Evolutionary conservation across 1,140 invertebrate species (phyloP).

Genomic region (Drosophila grimshawi): DNA sequence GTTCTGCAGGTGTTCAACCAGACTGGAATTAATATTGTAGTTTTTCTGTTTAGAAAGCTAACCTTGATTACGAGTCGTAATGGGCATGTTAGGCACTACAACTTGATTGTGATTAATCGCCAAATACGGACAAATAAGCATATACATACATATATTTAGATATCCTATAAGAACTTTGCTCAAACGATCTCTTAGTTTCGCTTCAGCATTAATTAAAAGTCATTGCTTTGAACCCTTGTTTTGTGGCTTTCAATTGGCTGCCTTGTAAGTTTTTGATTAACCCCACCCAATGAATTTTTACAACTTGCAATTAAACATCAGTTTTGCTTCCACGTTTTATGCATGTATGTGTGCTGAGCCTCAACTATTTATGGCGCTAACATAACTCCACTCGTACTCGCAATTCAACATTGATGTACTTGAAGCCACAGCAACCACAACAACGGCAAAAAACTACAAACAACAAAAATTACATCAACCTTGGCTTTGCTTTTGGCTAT

Average conservation of each 20-base stretch:
- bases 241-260: constrained; percentile 15
- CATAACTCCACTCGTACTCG: constrained; percentile 33
- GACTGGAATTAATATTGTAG: neutral
- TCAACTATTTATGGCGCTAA: constrained; percentile 57
- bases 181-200: neutral
- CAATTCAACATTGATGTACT: constrained; percentile 26
- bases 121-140: neutral
- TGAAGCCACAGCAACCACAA: constrained; percentile 26
- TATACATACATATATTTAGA: neutral
- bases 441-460: constrained; percentile 23
- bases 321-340: constrained; percentile 14
- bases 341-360: neutral
- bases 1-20: constrained; percentile 41
- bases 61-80: constrained; percentile 17
- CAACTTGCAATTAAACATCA: constrained; percentile 51
- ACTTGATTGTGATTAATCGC: constrained; percentile 36
- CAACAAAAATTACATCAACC: constrained; percentile 40
- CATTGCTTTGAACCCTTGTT: constrained; percentile 8
- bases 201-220: constrained; percentile 10
- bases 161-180: neutral
- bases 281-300: constrained; percentile 31
- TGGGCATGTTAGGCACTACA: constrained; percentile 9
- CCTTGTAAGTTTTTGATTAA: constrained; percentile 37
- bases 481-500: constrained; percentile 51
- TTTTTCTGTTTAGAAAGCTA: constrained; percentile 9